phyloP scores from a whole-genome alignment of 1,140 invertebrate genomes.

The Neocloeon triangulifer region DNA sequence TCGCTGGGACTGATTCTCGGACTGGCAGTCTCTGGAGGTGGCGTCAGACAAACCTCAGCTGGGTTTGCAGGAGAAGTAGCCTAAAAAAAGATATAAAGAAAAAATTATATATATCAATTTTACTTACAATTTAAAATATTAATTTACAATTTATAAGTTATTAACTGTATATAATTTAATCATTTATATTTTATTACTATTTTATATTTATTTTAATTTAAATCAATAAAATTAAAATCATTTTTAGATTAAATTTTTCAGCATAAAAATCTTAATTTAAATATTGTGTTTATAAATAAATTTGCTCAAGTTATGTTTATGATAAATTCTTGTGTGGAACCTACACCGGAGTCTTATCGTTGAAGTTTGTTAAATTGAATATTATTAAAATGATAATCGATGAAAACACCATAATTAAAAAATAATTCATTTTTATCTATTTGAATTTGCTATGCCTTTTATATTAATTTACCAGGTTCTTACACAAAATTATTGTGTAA shows the following conservation, averaged over 20 bases:
- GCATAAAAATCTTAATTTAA: too few relatives aligned
- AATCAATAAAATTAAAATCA: background rate
- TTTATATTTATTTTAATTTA: background rate
- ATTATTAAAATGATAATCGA: background rate
- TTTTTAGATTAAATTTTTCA: too few relatives aligned
- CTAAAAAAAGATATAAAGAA: conserved; percentile 6
- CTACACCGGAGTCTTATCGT: too few relatives aligned
- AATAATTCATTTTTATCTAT: too few relatives aligned
- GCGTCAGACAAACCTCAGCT: conserved; percentile 10
- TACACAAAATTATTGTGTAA: too few relatives aligned
- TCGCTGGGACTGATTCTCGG: background rate
- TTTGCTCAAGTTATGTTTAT: too few relatives aligned
- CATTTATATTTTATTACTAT: background rate
- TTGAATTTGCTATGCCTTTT: too few relatives aligned
- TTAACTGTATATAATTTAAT: background rate
- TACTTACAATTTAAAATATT: background rate
- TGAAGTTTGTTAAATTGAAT: too few relatives aligned
- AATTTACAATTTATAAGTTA: background rate
- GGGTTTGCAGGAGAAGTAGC: conserved; percentile 13
- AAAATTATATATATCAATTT: background rate
- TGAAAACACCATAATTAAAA: too few relatives aligned
- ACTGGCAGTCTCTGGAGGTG: conserved; percentile 9
- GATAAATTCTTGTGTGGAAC: too few relatives aligned
- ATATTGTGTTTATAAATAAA: too few relatives aligned
- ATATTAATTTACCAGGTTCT: too few relatives aligned